These are phyloP conservation scores for Tapirus indicus DNA, from an alignment of 2,797 vertebrate genomes.

Conservation along the genomic window DNA sequence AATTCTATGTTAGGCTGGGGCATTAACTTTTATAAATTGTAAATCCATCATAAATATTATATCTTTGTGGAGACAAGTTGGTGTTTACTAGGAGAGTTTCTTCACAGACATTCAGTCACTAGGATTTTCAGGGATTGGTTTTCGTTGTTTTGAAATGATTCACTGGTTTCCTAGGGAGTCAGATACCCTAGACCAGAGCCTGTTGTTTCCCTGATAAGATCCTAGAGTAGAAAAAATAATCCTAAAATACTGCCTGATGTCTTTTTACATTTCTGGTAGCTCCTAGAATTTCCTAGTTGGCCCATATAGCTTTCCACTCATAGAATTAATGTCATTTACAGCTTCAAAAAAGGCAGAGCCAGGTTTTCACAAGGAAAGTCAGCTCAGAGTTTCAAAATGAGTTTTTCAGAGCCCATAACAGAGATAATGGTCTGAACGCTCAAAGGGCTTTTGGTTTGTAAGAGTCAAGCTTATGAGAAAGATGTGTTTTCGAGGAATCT, in stretches of 20 bases:
- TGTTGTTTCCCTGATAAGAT: conserved; percentile 42
- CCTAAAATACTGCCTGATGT: not conserved
- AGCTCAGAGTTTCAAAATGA: not conserved
- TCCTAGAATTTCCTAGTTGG: not conserved
- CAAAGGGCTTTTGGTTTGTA: not conserved
- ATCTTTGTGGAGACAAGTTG: not conserved
- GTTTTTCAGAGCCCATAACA: not conserved
- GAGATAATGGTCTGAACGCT: not conserved
- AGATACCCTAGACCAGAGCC: not conserved
- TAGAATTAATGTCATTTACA: not conserved
- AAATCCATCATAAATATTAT: not conserved
- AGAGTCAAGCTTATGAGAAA: not conserved
- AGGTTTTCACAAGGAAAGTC: not conserved
- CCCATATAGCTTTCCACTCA: not conserved
- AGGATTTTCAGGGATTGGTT: not conserved
- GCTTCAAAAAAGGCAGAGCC: not conserved
- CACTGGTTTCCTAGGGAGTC: not conserved
- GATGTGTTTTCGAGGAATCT: not conserved
- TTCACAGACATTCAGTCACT: not conserved
- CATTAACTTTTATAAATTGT: not conserved
- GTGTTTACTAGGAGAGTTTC: not conserved
- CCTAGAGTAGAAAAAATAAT: not conserved
- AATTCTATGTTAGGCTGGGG: not conserved
- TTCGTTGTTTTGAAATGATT: conserved; percentile 19
- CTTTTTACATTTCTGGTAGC: not conserved